These are phyloP conservation scores for Alloscopus bannaensis DNA, from an alignment of 2,888 invertebrate genomes.

Conservation along the genomic window DNA sequence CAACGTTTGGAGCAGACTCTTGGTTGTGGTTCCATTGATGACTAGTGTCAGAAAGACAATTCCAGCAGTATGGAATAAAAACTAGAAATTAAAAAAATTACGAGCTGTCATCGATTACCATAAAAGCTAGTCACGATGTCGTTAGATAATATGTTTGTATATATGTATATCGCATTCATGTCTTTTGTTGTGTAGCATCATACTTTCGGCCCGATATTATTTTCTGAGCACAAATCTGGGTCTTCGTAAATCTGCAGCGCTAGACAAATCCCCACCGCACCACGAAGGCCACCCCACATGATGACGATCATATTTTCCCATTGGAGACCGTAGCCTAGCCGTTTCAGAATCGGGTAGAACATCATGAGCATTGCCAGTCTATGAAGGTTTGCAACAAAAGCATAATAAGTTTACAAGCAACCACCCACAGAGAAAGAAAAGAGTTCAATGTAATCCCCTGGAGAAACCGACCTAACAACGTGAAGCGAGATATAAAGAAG, in stretches of 20 bases:
- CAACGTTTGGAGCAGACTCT: slow-evolving; percentile 77
- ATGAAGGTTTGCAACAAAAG: neutral
- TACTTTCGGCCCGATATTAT: slow-evolving; percentile 71
- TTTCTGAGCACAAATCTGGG: slow-evolving; percentile 74
- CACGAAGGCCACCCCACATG: slow-evolving; percentile 81
- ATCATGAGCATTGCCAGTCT: slow-evolving; percentile 77
- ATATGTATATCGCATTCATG: no score
- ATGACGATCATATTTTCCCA: slow-evolving; percentile 80
- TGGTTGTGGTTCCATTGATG: slow-evolving; percentile 80
- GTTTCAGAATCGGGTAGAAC: slow-evolving; percentile 78
- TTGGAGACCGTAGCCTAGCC: slow-evolving; percentile 79
- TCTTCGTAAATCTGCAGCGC: slow-evolving; percentile 79
- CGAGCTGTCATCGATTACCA: no score
- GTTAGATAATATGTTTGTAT: no score
- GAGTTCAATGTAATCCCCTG: neutral
- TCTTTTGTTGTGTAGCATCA: no score
- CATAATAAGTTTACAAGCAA: no score
- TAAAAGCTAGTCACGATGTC: no score
- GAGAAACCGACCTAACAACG: slow-evolving; percentile 74
- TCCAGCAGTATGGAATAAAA: slow-evolving; percentile 79
- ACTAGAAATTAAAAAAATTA: no score
- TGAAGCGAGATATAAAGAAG: slow-evolving; percentile 75
- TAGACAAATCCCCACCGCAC: slow-evolving; percentile 80
- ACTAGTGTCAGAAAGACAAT: slow-evolving; percentile 79
- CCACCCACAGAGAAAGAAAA: neutral